A percentile compares a stretch with the other conserved stretches of the same genome.
These are phyloP conservation scores for Drosophila takahashii DNA, from an alignment of 1,140 invertebrate genomes.

Conservation along the genomic window DNA sequence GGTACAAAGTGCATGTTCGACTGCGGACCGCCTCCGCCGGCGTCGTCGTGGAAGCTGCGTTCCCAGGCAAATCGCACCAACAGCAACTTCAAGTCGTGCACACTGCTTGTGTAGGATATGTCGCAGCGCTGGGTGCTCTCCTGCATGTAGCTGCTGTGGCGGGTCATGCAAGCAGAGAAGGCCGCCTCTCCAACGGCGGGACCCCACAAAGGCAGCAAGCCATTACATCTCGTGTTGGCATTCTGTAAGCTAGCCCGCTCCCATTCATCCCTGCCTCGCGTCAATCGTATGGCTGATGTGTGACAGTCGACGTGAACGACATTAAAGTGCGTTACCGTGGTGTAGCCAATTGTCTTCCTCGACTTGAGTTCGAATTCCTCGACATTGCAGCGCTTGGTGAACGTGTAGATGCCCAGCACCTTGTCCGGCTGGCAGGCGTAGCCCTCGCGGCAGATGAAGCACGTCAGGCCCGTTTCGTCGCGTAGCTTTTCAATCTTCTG, in stretches of 20 bases:
- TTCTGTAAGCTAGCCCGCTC: conserved; percentile 98
- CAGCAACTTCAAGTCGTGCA: conserved; percentile 97
- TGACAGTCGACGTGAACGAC: conserved; percentile 99
- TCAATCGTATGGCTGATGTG: conserved; percentile 94
- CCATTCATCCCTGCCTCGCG: conserved; percentile 96
- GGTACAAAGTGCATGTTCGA: conserved; percentile 99
- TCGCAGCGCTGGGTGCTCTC: conserved; percentile 94
- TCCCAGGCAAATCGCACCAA: conserved; percentile 96
- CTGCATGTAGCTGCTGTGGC: conserved; percentile 94
- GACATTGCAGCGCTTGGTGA: conserved; percentile 97
- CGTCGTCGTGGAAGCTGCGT: conserved; percentile 98
- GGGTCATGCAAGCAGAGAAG: conserved; percentile 96
- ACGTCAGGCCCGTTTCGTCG: conserved; percentile 97
- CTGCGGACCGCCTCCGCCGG: conserved; percentile 97
- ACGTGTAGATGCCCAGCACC: conserved; percentile 98
- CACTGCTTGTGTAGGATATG: conserved; percentile 93
- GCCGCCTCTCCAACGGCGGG: conserved; percentile 97
- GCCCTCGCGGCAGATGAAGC: conserved; percentile 99
- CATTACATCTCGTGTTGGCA: conserved; percentile 98
- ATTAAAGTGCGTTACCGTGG: conserved; percentile 99
- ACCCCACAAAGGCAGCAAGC: conserved; percentile 97
- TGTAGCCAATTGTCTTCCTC: conserved; percentile 93
- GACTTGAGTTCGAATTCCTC: conserved; percentile 96
- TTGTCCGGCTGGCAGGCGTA: conserved; percentile 97
- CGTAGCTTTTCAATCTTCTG: conserved; percentile 97